Base-by-base conservation (phyloP, 2,888 invertebrate genomes). In the Deilephila porcellus region DNA sequence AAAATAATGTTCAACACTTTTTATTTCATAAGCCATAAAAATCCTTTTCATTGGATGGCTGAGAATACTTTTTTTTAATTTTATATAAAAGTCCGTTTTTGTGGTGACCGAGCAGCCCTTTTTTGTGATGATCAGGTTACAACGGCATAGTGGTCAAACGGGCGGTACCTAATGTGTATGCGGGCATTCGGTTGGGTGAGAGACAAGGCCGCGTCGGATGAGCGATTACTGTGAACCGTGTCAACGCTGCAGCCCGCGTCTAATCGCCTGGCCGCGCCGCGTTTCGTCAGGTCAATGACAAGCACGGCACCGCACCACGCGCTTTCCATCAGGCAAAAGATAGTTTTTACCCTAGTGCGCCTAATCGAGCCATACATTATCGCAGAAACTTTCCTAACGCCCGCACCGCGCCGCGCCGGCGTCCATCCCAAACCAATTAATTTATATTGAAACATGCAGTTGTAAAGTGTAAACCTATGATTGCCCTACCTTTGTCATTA, bases 171-270 rank as follows among this genome's bases (percentile, higher is more conserved):
- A 71, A 34, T 34, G 56, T 29, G 56, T 60, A 71, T 53, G 34
- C 32, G 45, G 70, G 52, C 56, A 56, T 73, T 73, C 77, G 76
- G 74, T 75, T 77, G 77, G 67, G 74, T 78, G 81, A 78, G 79
- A 82, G 84, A 85, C 91, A 91, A 92, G 92, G 92, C 88, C 90
- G 86, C 86, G 82, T 85, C 89, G 90, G 91, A 91, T 90, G 90
- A 91, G 86, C 89, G 90, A 88, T 90, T 87, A 90, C 88, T 87
- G 90, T 87, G 88, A 91, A 90, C 90, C 89, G 85, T 91, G 93
- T 90, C 91, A 90, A 84, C 87, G 84, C 81, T 87, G 88, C 89
- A 90, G 86, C 86, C 45, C 88, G 86, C 85, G 83, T 84, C 88
- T 87, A 90, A 91, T 90, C 87, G 86, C 78, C 83, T 85, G 85